Evolutionary conservation across 2,113 vertebrate genomes (phyloP).

Genomic region (Atherinomorus stipes): DNA sequence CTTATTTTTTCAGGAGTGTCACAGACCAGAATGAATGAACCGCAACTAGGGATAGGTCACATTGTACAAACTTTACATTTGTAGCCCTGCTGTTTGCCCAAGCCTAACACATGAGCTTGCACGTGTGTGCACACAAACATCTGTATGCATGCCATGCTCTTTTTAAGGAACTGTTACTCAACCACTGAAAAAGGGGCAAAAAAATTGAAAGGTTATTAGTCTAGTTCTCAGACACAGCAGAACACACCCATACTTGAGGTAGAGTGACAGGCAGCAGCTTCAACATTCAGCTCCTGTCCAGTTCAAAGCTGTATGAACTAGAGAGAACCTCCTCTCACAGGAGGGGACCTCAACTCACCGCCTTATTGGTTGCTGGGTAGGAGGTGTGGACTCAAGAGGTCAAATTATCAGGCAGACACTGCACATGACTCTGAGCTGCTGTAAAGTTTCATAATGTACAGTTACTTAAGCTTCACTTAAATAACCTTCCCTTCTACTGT

Average conservation of each 20-base stretch:
- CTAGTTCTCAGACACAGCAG: not conserved
- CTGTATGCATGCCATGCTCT: not conserved
- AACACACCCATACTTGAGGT: not conserved
- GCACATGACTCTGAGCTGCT: not conserved
- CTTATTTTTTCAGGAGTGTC: not conserved
- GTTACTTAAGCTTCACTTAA: not conserved
- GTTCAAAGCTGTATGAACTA: constrained; percentile 54
- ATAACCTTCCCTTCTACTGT: not conserved
- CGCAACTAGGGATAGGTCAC: not conserved
- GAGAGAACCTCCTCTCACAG: constrained; percentile 44
- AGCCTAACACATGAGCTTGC: not conserved
- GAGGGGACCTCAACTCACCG: constrained; percentile 36
- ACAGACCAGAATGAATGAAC: not conserved
- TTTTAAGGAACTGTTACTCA: constrained; percentile 13
- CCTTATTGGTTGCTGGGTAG: constrained; percentile 62
- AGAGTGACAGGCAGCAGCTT: not conserved
- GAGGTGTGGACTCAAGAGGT: constrained; percentile 49
- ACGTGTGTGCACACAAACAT: not conserved
- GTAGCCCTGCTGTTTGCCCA: not conserved
- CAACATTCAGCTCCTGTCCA: constrained; percentile 9
- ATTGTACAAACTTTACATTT: not conserved
- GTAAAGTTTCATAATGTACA: constrained; percentile 19
- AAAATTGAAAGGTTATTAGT: constrained; percentile 31
- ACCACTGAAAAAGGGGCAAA: not conserved
- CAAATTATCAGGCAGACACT: constrained; percentile 17